Base-by-base conservation (phyloP, 2,888 invertebrate genomes). In the Calephelis perditalis region DNA sequence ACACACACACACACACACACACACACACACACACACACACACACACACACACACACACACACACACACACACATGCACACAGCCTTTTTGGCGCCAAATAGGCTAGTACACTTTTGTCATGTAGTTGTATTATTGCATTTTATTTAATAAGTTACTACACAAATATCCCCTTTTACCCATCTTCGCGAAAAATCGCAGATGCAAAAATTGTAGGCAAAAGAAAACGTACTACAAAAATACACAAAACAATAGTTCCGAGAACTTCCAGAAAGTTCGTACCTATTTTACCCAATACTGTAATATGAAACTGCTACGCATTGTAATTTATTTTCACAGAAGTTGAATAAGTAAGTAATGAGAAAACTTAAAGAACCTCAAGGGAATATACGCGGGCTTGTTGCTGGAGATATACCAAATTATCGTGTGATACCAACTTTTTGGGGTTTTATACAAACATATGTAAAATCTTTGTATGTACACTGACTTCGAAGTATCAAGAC, bases 311-410 rank as follows among this genome's bases (percentile, higher is more conserved):
- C 61, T 56, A 58, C 65, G 62, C 62, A 65, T 64, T 65, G 65
- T 64, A 65, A 64, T 65, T 65, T 65, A 64, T 65, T 63, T 64
- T 62, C 64, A 61, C 62, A 63, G 63, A 65, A 67, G 65, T 67
- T 66, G 45, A 46, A 57, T 57, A 49, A 59, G 60, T 64, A 65
- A 67, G 67, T 67, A 67, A 67, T 64, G 65, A 67, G 67, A 67
- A 67, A 67, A 67, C 64, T 67, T 67, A 61, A 62, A 59, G 54
- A 65, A 67, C 62, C 63, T 63, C 64, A 10, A 44, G 60, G 61
- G 65, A 62, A 60, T 63, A 58, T 57, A 45, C 45, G 65, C 63
- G 59, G 61, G 63, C 62, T 63, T 62, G 60, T 60, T 62, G 62
- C 63, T 58, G 60, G 59, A 58, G 59, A 57, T 45, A 59, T 43